phyloP scores from a whole-genome alignment of 1,140 invertebrate genomes.

The Hyposmocoma kahamanoa region DNA sequence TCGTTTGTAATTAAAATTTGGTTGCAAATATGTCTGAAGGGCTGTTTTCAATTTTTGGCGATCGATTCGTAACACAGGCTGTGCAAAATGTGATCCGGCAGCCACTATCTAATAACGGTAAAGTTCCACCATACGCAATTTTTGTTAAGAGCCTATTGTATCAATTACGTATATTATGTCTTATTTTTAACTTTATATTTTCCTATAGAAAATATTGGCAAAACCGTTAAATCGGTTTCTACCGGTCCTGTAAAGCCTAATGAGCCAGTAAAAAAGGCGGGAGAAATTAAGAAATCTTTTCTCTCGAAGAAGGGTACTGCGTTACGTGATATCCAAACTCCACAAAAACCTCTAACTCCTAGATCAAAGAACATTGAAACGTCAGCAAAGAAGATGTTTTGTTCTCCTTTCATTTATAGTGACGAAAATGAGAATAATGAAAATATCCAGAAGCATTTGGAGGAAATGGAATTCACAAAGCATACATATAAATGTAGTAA shows the following conservation, averaged over 20 bases:
- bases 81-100: constrained; percentile 49
- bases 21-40: constrained; percentile 47
- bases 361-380: constrained; percentile 40
- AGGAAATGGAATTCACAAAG: constrained; percentile 51
- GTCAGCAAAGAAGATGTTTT: neutral
- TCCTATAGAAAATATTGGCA: constrained; percentile 56
- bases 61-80: constrained; percentile 37
- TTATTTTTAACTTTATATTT: constrained; percentile 2
- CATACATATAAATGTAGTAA: constrained; percentile 48
- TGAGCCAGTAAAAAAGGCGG: constrained; percentile 33
- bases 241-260: constrained; percentile 46
- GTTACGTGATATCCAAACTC: constrained; percentile 36
- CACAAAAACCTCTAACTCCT: constrained; percentile 42
- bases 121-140: constrained; percentile 11
- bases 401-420: constrained; percentile 38
- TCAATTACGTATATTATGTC: too few relatives aligned
- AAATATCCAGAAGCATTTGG: constrained; percentile 16
- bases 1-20: too few relatives aligned
- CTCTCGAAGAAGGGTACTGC: constrained; percentile 52
- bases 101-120: constrained; percentile 52
- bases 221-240: constrained; percentile 36
- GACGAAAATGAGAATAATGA: constrained; percentile 25
- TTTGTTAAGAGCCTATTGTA: too few relatives aligned
- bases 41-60: constrained; percentile 64
- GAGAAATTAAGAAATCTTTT: constrained; percentile 53